These are phyloP conservation scores for Tenebrio molitor DNA, from an alignment of 1,140 invertebrate genomes.

Conservation along the genomic window DNA sequence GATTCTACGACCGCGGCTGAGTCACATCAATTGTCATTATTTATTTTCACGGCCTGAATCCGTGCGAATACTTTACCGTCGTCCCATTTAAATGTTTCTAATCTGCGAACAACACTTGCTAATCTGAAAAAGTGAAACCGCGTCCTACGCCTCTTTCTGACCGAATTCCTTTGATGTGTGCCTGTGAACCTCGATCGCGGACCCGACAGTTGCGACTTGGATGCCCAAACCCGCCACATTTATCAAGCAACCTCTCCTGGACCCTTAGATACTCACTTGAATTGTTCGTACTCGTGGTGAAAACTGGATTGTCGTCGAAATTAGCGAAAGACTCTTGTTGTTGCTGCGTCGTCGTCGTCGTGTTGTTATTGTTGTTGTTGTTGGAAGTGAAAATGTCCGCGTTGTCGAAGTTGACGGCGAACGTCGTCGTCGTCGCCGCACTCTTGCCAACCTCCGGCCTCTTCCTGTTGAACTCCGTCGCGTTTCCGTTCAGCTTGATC, in stretches of 20 bases:
- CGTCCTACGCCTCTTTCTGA: not conserved
- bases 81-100: too few relatives aligned
- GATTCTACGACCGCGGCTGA: too few relatives aligned
- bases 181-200: not conserved
- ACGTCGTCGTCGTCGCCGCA: too few relatives aligned
- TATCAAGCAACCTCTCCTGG: not conserved
- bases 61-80: too few relatives aligned
- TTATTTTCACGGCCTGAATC: too few relatives aligned
- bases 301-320: slow-evolving; percentile 81
- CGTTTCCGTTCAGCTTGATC: slow-evolving; percentile 53
- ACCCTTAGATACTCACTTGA: slow-evolving; percentile 31
- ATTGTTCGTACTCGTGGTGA: slow-evolving; percentile 68
- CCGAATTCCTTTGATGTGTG: not conserved
- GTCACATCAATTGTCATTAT: too few relatives aligned
- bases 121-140: not conserved
- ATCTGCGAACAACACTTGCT: too few relatives aligned
- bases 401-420: slow-evolving; percentile 77
- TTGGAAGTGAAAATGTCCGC: slow-evolving; percentile 69
- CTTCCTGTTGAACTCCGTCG: slow-evolving; percentile 44
- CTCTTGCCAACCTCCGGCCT: slow-evolving; percentile 31
- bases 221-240: not conserved
- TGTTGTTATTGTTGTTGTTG: slow-evolving; percentile 56
- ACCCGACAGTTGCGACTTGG: not conserved
- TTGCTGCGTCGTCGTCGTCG: too few relatives aligned
- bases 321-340: slow-evolving; percentile 74